Evolutionary conservation across 2,888 invertebrate species (phyloP), one percentile per base, ranked within the genome.

Genomic region (Tortrix viridana): DNA sequence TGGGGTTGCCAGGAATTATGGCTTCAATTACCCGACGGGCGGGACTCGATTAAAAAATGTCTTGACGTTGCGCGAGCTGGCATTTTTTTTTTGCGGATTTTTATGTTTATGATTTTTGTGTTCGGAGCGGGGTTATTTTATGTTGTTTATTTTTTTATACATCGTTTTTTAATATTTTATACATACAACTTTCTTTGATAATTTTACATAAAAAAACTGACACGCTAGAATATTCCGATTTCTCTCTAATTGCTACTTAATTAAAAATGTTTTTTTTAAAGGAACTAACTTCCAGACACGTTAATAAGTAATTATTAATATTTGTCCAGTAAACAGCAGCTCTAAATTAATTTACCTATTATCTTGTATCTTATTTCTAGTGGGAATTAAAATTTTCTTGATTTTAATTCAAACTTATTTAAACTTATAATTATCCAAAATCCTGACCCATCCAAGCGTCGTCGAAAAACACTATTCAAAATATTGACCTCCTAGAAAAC

Each of bases 1-100:
- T 81, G 86, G 89, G 89, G 89, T 77, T 84, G 87, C 86, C 84
- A 89, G 86, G 85, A 91, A 82, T 90, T 90, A 92, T 91, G 76
- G 84, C 84, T 86, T 84, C 91, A 91, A 92, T 92, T 91, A 91
- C 84, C 76, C 75, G 73, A 66, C 72, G 69, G 79, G 73, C 74
- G 76, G 76, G 75, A 75, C 81, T 75, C 87, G 88, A 89, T 91
- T 90, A 90, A 89, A 60, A 89, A 88, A 81, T 89, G 85, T 89
- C 88, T 89, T 87, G 83, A 80, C 81, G 81, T 84, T 79, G 80
- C 77, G 84, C 86, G 76, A 81, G 68, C 78, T 77, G 71, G 77
- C 76, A 73, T 73, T 75, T 80, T 81, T 84, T 81, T 76, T 68
- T 66, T 69, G 70, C 71, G 76, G 77, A 76, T 76, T 74, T 75